phyloP scores from a whole-genome alignment of 2,888 invertebrate species.

The Xanthorhoe spadicearia region DNA sequence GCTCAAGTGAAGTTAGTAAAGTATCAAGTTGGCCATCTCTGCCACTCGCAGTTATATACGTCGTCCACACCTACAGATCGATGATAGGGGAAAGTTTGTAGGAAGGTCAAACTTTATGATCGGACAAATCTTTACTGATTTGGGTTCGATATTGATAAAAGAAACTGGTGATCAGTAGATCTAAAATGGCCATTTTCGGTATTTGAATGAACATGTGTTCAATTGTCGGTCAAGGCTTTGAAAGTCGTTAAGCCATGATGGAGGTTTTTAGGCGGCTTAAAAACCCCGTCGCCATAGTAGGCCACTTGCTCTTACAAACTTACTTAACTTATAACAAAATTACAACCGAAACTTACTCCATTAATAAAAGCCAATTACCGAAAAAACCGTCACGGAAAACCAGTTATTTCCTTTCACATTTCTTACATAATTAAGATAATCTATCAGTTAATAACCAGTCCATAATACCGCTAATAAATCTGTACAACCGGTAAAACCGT shows the following conservation, averaged over 20 bases:
- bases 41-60: not conserved
- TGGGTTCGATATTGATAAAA: not conserved
- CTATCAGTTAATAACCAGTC: constrained; percentile 6
- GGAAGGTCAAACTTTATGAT: constrained; percentile 7
- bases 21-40: no score
- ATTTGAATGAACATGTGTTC: no score
- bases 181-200: no score
- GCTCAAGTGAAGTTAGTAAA: no score
- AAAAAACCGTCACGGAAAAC: constrained; percentile 7
- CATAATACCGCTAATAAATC: not conserved
- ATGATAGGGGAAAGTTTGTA: constrained; percentile 12
- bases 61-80: constrained; percentile 13
- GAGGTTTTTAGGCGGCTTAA: no score
- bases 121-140: not conserved
- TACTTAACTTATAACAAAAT: no score
- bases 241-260: no score
- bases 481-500: constrained; percentile 16
- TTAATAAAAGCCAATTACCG: not conserved
- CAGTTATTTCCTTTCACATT: constrained; percentile 5
- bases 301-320: no score
- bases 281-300: no score
- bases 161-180: no score
- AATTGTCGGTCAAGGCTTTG: no score
- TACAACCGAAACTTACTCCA: no score
- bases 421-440: constrained; percentile 2